These are phyloP conservation scores for Cotesia glomerata DNA, from an alignment of 1,140 invertebrate species.

Conservation along the genomic window DNA sequence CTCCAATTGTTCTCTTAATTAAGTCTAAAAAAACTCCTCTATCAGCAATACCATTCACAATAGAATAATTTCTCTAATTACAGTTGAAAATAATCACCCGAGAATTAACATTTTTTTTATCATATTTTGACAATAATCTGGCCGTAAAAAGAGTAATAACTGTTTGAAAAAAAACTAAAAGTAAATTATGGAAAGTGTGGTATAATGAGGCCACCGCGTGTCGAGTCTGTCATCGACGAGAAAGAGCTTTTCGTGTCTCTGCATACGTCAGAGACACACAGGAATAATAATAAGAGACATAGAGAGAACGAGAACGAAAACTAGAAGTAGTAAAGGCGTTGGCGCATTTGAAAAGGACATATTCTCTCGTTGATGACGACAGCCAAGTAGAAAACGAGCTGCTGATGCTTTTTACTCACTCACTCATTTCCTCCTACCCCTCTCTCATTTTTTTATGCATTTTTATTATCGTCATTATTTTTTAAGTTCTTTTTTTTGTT, in stretches of 20 bases:
- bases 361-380: neutral
- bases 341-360: conserved; percentile 2
- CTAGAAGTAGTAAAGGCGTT: neutral
- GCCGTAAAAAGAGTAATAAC: neutral
- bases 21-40: no score
- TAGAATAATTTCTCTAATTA: no score
- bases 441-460: neutral
- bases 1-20: no score
- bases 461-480: neutral
- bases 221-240: neutral
- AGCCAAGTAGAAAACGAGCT: conserved; percentile 1
- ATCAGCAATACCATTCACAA: no score
- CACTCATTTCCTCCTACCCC: neutral
- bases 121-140: no score
- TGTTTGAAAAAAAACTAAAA: neutral
- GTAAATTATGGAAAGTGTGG: neutral
- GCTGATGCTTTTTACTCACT: neutral
- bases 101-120: no score
- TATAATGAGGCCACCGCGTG: conserved; percentile 1
- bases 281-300: neutral
- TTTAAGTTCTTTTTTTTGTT: neutral
- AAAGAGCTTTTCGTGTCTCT: neutral
- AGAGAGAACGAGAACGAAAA: neutral
- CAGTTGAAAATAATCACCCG: no score
- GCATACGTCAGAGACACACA: neutral